Conservation (phyloP, 1,140 invertebrate genomes). For the Trachymyrmex septentrionalis region DNA sequence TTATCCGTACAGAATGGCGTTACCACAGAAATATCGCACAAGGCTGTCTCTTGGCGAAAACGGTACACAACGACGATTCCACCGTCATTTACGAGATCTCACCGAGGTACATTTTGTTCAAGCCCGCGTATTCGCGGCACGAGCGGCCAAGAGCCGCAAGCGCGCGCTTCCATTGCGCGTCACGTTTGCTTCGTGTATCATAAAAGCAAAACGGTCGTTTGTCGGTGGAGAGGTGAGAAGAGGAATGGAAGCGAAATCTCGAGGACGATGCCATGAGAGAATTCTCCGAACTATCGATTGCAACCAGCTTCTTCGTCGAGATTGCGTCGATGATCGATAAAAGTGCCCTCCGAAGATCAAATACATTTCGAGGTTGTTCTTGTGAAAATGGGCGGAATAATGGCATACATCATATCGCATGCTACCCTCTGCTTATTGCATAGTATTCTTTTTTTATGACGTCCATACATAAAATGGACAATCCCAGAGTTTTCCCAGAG, state of each 20-base stretch:
- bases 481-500: constrained; percentile 6
- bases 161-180: constrained; percentile 43
- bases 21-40: constrained; percentile 13
- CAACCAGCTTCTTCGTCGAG: constrained; percentile 16
- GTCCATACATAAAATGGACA: neutral
- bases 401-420: constrained; percentile 3
- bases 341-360: neutral
- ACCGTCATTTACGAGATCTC: constrained; percentile 30
- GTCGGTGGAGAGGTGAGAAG: neutral
- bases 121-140: constrained; percentile 48
- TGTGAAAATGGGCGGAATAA: neutral
- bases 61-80: neutral
- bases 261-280: constrained; percentile 6
- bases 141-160: constrained; percentile 43
- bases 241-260: neutral
- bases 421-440: neutral
- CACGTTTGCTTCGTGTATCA: constrained; percentile 61
- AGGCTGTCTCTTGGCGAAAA: neutral
- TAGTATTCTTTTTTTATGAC: constrained; percentile 11
- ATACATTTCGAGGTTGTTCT: constrained; percentile 8
- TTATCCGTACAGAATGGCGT: neutral
- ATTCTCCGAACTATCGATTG: constrained; percentile 22
- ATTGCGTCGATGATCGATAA: constrained; percentile 31
- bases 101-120: constrained; percentile 39
- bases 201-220: constrained; percentile 54